Base-by-base conservation (phyloP, 2,888 invertebrate genomes). In the Pegoplata infirma region DNA sequence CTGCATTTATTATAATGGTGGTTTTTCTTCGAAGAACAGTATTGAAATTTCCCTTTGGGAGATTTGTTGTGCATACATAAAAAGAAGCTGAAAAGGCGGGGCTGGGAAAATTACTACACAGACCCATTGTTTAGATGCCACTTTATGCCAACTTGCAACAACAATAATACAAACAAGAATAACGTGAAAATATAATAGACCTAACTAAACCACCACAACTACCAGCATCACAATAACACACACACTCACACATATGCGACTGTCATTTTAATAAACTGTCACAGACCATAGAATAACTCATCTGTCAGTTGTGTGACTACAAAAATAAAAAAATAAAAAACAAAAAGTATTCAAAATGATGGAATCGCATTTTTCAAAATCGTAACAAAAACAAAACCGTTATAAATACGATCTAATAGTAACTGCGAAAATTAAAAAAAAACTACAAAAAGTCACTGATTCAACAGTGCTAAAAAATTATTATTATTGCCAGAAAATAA, bases 301-400 rank as follows among this genome's bases (percentile, higher is more conserved):
- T 59, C 76, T 68, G 58, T 58, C 73, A 76, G 72, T 63, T 49
- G 66, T 53, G 28, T 44, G 72, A 56, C 66, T n/a, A n/a, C n/a
- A n/a, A n/a, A n/a, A n/a, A n/a, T n/a, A n/a, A n/a, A n/a, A n/a
- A n/a, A n/a, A n/a, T n/a, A n/a, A n/a, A n/a, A n/a, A n/a, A 51
- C 21, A 63, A 73, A 61, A 67, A 51, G 28, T 16, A 53, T 73
- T 66, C 8, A 36, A 36, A 46, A 69, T 58, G 21, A 61, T 67
- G 63, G 53, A 68, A 58, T 64, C 64, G 63, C 23, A 64, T 16
- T 21, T 21, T n/a, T 56, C 56, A 12, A 49, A 63, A 68, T 53
- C 25, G 21, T 28, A 64, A 55, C n/a, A 56, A 19, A 12, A 53
- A n/a, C 23, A 21, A 32, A 40, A n/a, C n/a, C n/a, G n/a, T n/a